Evolutionary conservation across 2,797 vertebrate genomes (phyloP), one percentile per base, ranked within the genome.

Genomic region (Phalanger gymnotis): DNA sequence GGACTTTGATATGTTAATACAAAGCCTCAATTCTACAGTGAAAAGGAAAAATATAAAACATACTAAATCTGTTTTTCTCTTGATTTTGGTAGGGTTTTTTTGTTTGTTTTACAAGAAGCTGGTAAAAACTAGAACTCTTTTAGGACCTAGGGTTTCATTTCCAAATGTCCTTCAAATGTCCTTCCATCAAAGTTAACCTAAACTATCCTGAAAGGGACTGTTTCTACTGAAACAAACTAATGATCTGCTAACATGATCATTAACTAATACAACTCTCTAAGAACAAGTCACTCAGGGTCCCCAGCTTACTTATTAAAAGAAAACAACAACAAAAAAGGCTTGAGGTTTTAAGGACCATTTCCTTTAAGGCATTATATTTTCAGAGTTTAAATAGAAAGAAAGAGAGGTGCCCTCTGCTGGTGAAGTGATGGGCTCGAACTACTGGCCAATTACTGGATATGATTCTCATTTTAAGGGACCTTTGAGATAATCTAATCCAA

Each of bases 331-430:
- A 19, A 66, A 73, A 40, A n/a, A 53, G 92, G 95, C n/a, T n/a
- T 94, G n/a, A 51, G 92, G 94, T 47, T 93, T 92, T 95, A 93
- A 97, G 96, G 91, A 97, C 55, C 87, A 92, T 95, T 90, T 94
- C 52, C 89, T 58, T 93, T 94, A 92, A 97, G 95, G 4, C 40
- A 91, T 12, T 91, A 66, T 90, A 73, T 52, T 95, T 54, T 57
- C 90, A 92, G 14, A 61, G 61, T 25, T 90, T 13, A 55, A 56
- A 90, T 1, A 34, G 58, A 93, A 96, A 87, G 54, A 95, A 95
- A 96, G 92, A 92, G n/a, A 94, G 53, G 53, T 0, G 4, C 92
- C 97, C 94, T 97, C 94, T 96, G 94, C 66, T 97, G 94, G 93
- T 92, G 58, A 96, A 93, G 94, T 6, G 53, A 73, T 40, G 58